These are phyloP conservation scores for Hyalella azteca DNA, from an alignment of 2,888 invertebrate genomes.

Conservation along the genomic window DNA sequence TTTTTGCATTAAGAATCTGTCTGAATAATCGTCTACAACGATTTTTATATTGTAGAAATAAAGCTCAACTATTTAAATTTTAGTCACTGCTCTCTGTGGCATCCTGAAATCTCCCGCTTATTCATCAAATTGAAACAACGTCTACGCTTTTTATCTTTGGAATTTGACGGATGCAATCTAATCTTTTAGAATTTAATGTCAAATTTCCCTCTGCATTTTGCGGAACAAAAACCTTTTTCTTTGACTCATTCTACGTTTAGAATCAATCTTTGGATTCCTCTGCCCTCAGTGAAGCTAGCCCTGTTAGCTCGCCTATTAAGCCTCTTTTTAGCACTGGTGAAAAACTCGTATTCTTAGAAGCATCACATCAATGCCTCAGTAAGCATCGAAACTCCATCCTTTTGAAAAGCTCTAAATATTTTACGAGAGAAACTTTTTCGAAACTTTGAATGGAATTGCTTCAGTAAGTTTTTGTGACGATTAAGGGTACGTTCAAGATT, in stretches of 20 bases:
- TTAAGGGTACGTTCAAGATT: background rate
- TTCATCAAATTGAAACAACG: too few relatives aligned
- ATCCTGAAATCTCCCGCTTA: too few relatives aligned
- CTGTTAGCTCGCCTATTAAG: constrained; percentile 5
- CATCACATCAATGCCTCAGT: background rate
- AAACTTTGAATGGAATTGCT: constrained; percentile 10
- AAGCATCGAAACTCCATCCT: constrained; percentile 12
- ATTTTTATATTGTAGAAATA: too few relatives aligned
- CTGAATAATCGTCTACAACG: too few relatives aligned
- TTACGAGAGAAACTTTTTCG: constrained; percentile 12
- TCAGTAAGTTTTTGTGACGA: constrained; percentile 20
- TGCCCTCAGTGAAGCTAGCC: background rate
- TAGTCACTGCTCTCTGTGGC: too few relatives aligned
- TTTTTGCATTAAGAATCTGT: too few relatives aligned
- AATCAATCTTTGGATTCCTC: background rate
- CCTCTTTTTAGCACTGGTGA: background rate
- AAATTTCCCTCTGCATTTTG: too few relatives aligned
- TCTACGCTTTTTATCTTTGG: too few relatives aligned
- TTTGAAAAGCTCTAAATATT: constrained; percentile 16
- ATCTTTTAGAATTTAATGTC: too few relatives aligned
- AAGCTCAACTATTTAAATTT: too few relatives aligned
- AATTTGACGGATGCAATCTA: too few relatives aligned
- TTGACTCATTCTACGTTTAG: background rate
- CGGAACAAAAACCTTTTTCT: too few relatives aligned
- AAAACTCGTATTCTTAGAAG: constrained; percentile 19